These are phyloP conservation scores for Cecropterus lyciades DNA, from an alignment of 1,140 invertebrate species.

Conservation along the genomic window DNA sequence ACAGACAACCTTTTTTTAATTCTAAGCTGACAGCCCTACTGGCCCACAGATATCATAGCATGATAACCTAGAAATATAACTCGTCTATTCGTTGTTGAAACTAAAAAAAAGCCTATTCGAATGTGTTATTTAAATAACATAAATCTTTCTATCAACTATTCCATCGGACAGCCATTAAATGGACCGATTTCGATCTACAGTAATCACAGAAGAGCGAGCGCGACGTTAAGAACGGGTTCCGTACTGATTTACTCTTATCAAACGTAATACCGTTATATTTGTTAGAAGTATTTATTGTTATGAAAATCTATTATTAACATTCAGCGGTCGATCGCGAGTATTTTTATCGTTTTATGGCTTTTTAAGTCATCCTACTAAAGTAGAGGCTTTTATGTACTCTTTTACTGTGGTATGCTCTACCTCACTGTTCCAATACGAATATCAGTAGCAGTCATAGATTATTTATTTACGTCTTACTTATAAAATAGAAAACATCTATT, in stretches of 20 bases:
- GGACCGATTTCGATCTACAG: constrained; percentile 62
- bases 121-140: constrained; percentile 69
- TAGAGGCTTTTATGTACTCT: too few species aligned
- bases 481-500: too few species aligned
- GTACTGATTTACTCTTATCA: constrained; percentile 11
- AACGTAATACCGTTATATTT: too few species aligned
- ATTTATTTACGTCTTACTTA: too few species aligned
- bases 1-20: neutral
- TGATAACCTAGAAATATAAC: constrained; percentile 49
- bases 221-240: constrained; percentile 27
- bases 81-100: constrained; percentile 41
- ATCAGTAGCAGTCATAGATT: too few species aligned
- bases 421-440: too few species aligned
- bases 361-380: too few species aligned
- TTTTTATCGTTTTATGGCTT: too few species aligned
- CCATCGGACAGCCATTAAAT: constrained; percentile 68
- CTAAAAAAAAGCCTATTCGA: constrained; percentile 53
- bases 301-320: too few species aligned
- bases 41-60: constrained; percentile 42
- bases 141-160: constrained; percentile 69
- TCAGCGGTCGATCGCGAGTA: too few species aligned
- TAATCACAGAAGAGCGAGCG: constrained; percentile 40
- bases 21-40: constrained; percentile 34
- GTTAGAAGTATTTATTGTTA: too few species aligned
- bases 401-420: too few species aligned